Evolutionary conservation across 2,888 invertebrate species (phyloP).

Genomic region (Sisyra nigra): DNA sequence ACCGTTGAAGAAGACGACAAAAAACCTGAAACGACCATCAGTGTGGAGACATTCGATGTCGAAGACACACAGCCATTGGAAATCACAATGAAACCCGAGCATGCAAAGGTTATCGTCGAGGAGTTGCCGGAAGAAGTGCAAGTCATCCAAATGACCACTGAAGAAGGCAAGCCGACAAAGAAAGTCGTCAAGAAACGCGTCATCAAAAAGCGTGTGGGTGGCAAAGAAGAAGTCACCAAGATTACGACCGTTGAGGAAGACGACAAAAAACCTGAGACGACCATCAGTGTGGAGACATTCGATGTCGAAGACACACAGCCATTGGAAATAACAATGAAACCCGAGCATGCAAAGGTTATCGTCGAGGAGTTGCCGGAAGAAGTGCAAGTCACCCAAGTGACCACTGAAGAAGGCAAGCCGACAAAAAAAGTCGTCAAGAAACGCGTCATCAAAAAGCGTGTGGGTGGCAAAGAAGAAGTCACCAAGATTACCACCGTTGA

Average conservation of each 20-base stretch:
- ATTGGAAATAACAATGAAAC: too few relatives aligned
- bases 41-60: constrained; percentile 23
- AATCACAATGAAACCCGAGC: too few relatives aligned
- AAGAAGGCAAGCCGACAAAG: constrained; percentile 19
- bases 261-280: constrained; percentile 11
- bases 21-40: too few relatives aligned
- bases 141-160: constrained; percentile 20
- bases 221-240: constrained; percentile 16
- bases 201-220: constrained; percentile 19
- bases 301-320: constrained; percentile 20
- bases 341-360: too few relatives aligned
- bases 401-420: constrained; percentile 14
- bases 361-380: constrained; percentile 18
- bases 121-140: constrained; percentile 27
- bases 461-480: constrained; percentile 17
- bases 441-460: constrained; percentile 19
- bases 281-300: constrained; percentile 9
- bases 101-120: constrained; percentile 17
- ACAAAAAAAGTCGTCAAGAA: constrained; percentile 15
- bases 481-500: constrained; percentile 26
- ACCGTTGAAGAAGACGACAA: too few relatives aligned
- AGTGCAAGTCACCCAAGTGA: constrained; percentile 15
- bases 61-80: constrained; percentile 19
- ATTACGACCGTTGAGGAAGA: constrained; percentile 15
- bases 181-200: constrained; percentile 18